Percentiles rank a stretch among this genome's conserved stretches.
These are phyloP conservation scores for Acleris holmiana DNA, from an alignment of 2,888 invertebrate species.

Conservation along the genomic window DNA sequence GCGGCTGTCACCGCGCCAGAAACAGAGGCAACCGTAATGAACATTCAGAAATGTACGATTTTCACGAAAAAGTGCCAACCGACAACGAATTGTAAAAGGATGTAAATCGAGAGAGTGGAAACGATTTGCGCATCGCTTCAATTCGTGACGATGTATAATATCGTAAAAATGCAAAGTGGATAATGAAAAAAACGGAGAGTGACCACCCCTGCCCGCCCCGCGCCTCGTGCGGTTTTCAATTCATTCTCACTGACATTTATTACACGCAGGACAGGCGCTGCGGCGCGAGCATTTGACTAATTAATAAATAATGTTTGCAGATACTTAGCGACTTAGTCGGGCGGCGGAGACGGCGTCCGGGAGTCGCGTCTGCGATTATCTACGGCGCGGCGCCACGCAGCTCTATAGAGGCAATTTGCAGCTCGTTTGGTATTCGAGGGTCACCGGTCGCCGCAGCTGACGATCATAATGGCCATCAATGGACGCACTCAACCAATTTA, in stretches of 20 bases:
- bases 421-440: no score
- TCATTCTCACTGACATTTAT: neutral
- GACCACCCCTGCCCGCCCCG: neutral
- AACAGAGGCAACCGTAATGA: neutral
- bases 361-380: no score
- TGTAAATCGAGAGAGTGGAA: no score
- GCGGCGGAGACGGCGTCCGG: no score
- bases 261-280: neutral
- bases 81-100: neutral
- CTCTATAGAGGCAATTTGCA: no score
- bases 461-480: no score
- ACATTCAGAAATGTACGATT: neutral
- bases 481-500: no score
- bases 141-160: neutral
- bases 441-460: no score
- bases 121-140: no score
- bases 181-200: neutral
- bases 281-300: neutral
- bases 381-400: no score
- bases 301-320: neutral
- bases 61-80: neutral
- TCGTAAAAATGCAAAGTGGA: slow-evolving; percentile 1
- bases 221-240: neutral
- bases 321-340: neutral
- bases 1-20: slow-evolving; percentile 6